phyloP scores from a whole-genome alignment of 1,140 invertebrate species.

The Brachionus manjavacas region DNA sequence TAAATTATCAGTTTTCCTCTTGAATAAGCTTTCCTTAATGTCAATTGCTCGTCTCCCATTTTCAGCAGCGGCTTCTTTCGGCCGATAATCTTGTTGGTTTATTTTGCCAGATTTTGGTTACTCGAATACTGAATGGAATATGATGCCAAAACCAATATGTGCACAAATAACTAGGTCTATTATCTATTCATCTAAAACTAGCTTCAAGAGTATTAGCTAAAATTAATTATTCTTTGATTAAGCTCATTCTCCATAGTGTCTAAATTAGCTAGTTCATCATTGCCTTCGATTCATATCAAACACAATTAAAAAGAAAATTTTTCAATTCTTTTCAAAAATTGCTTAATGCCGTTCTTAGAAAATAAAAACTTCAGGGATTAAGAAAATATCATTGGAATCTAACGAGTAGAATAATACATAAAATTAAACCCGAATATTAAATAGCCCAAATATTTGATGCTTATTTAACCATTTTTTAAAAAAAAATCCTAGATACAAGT shows the following conservation, averaged over 20 bases:
- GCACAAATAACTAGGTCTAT: background rate
- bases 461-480: background rate
- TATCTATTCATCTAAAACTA: background rate
- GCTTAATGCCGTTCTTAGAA: background rate
- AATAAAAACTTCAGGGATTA: background rate
- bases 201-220: background rate
- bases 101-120: background rate
- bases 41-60: background rate
- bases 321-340: background rate
- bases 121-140: background rate
- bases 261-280: background rate
- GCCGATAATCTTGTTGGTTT: background rate
- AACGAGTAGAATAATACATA: background rate
- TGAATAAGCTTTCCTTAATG: background rate
- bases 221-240: background rate
- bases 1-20: conserved; percentile 1
- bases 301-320: background rate
- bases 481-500: no score
- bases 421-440: background rate
- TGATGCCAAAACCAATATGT: background rate
- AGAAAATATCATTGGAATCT: background rate
- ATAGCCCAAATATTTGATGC: background rate
- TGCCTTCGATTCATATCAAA: background rate
- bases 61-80: background rate
- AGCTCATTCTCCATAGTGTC: background rate